Percentiles rank a stretch among this genome's conserved stretches.
Evolutionary conservation across 1,140 invertebrate genomes (phyloP).

Genomic region (Drosophila lowei): DNA sequence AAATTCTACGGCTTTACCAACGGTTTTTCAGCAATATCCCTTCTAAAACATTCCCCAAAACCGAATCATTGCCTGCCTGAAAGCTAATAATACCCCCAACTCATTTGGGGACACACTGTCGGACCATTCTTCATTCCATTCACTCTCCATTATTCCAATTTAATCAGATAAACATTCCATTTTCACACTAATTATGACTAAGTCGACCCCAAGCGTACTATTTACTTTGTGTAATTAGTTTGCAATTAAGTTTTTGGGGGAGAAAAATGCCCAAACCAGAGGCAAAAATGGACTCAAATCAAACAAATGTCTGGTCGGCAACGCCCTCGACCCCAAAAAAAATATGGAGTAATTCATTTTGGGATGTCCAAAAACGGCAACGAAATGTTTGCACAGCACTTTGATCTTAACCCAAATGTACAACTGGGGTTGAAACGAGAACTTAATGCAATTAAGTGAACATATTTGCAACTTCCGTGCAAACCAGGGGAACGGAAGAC

Average conservation of each 20-base stretch:
- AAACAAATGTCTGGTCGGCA: constrained; percentile 58
- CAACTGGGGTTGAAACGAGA: constrained; percentile 40
- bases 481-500: constrained; percentile 21
- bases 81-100: background rate
- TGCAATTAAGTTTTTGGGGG: constrained; percentile 61
- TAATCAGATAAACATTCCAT: constrained; percentile 42
- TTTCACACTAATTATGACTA: constrained; percentile 40
- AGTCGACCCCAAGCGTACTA: constrained; percentile 24
- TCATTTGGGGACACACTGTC: background rate
- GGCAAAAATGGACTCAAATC: constrained; percentile 63
- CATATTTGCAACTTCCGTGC: constrained; percentile 78
- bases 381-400: constrained; percentile 72
- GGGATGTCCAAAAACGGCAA: constrained; percentile 17
- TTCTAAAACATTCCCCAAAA: too few species aligned
- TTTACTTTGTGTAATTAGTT: constrained; percentile 71
- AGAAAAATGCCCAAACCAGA: constrained; percentile 14
- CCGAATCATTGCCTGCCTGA: too few species aligned
- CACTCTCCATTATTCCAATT: constrained; percentile 10
- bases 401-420: constrained; percentile 62
- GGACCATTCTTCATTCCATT: background rate
- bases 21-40: too few species aligned
- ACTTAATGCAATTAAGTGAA: constrained; percentile 79
- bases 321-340: constrained; percentile 46
- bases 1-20: too few species aligned
- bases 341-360: constrained; percentile 32